Evolutionary conservation across 2,797 vertebrate species (phyloP).

Genomic region (Pseudochromis fuscus): DNA sequence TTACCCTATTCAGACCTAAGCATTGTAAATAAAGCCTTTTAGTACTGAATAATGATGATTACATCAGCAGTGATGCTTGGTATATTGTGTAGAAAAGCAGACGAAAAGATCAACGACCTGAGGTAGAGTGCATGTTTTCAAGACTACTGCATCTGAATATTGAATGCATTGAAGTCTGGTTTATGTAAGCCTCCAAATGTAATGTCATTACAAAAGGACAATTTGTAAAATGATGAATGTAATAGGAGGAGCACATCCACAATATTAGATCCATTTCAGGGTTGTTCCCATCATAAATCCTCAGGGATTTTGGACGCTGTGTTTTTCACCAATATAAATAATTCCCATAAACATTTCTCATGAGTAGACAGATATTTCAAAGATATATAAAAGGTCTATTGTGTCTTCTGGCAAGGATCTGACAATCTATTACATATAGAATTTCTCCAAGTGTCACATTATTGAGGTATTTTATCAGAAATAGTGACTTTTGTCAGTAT

Average conservation of each 20-base stretch:
- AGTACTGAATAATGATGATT: slow-evolving; percentile 4
- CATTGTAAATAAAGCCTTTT: slow-evolving; percentile 18
- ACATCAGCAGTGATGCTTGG: neutral
- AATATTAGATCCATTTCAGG: neutral
- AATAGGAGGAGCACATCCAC: neutral
- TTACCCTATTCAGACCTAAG: slow-evolving; percentile 10
- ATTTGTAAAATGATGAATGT: neutral
- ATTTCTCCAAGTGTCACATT: no score
- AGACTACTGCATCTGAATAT: neutral
- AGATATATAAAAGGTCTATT: neutral
- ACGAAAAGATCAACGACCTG: neutral
- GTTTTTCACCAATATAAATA: no score
- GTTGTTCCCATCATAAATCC: neutral
- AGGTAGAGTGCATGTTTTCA: neutral
- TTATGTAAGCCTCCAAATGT: neutral
- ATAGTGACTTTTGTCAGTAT: neutral
- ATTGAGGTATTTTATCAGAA: slow-evolving; percentile 7
- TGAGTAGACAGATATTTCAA: neutral
- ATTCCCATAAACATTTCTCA: no score
- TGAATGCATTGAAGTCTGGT: neutral
- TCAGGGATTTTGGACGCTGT: neutral
- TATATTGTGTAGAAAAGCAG: neutral
- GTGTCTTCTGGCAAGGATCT: neutral
- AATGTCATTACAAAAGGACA: neutral
- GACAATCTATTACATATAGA: no score